Evolutionary conservation across 2,113 vertebrate species (phyloP).

Genomic region (Lathamus discolor): DNA sequence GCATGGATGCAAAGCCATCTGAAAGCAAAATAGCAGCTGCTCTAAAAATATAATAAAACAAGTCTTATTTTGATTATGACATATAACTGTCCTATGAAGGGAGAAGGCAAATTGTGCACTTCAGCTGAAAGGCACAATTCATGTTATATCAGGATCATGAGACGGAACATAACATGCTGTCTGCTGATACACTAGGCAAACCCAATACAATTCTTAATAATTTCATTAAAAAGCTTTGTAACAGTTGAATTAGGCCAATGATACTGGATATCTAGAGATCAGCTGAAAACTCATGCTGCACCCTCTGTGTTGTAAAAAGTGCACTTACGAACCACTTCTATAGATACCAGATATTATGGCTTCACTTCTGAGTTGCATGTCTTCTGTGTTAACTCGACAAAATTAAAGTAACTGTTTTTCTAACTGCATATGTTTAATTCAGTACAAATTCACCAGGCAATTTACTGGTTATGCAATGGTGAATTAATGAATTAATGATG

Average conservation of each 20-base stretch:
- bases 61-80: neutral
- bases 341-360: neutral
- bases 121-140: neutral
- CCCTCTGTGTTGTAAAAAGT: neutral
- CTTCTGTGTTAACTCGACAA: neutral
- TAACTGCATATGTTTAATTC: neutral
- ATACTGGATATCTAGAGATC: neutral
- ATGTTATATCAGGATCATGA: neutral
- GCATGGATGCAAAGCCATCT: neutral
- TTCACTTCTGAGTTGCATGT: neutral
- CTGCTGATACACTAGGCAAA: neutral
- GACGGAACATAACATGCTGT: neutral
- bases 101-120: neutral
- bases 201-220: neutral
- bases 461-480: neutral
- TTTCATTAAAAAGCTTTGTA: neutral
- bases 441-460: neutral
- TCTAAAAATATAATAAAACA: neutral
- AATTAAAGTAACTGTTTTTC: neutral
- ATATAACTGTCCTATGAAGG: neutral
- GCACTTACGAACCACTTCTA: neutral
- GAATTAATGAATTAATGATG: neutral
- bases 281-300: neutral
- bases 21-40: neutral
- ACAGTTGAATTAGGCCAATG: neutral